Evolutionary conservation across 2,797 vertebrate genomes (phyloP), one percentile per base, ranked within the genome.

Genomic region (Muraenolepis orangiensis): DNA sequence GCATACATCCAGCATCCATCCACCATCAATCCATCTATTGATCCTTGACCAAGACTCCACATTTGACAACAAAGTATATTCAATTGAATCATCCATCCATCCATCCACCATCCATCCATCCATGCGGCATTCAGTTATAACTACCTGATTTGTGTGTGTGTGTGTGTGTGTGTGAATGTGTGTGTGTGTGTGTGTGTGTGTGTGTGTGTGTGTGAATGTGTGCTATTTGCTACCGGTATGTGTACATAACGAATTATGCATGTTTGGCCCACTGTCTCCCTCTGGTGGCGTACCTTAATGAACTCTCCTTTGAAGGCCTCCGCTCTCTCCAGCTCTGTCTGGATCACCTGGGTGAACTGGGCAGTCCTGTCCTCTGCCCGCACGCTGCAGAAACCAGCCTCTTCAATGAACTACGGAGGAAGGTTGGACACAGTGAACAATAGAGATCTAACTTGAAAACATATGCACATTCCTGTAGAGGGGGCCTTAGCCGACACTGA

Each of bases 311-410:
- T 91, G 46, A 91, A 91, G 36, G 66, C 72, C 66, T 93, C 91
- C 0, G 93, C 91, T 74, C 85, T 89, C 81, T 87, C 84, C 36
- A 96, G 90, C 85, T 96, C 95, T 20, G 82, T 78, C 76, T 93
- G 85, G 28, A 96, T 92, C 16, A 94, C 86, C 34, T 89, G 57
- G 51, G 94, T 90, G 81, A 96, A 96, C 78, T 95, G 94, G 13
- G 83, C 78, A 0, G 95, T 95, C 46, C 90, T 89, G 83, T 96
- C 94, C 76, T 93, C 87, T 2, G 90, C 89, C 2, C 30, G 81
- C 68, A 95, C 92, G 0, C 82, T 85, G 16, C 76, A 85, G 85
- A 96, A 95, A 6, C 95, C 95, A 6, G 92, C 94, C 31, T 94
- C 89, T 72, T 91, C 77, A 38, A 96, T 81, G 67, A 93, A 89